phyloP scores from a whole-genome alignment of 23 tunicate species.

The Clavelina lepadiformis region DNA sequence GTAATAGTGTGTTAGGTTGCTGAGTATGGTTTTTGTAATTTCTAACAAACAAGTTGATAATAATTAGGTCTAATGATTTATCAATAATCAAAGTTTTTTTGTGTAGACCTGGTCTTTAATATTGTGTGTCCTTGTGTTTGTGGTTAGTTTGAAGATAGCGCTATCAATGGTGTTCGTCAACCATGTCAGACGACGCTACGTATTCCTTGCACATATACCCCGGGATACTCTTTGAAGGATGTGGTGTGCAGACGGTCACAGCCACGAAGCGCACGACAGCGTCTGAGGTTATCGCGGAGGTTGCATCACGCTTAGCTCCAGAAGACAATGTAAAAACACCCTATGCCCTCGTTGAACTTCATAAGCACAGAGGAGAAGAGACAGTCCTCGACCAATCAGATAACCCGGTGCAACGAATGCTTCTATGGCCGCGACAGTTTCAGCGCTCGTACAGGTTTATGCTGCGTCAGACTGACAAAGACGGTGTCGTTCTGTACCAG shows the following conservation, averaged over 20 bases:
- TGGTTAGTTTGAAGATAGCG: no score
- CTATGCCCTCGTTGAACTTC: conserved; percentile 46
- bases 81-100: no score
- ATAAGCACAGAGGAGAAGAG: conserved; percentile 45
- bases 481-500: conserved; percentile 37
- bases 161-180: no score
- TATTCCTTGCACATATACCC: conserved; percentile 37
- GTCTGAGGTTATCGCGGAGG: conserved; percentile 33
- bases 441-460: conserved; percentile 52
- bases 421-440: conserved; percentile 62
- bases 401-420: conserved; percentile 58
- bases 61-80: no score
- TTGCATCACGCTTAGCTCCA: conserved; percentile 8
- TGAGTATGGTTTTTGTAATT: no score
- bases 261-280: conserved; percentile 51
- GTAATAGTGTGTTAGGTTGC: no score
- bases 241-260: conserved; percentile 14
- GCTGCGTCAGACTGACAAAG: conserved; percentile 42
- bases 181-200: conserved; percentile 1
- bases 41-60: no score
- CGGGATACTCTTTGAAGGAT: conserved; percentile 6
- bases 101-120: no score
- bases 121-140: no score
- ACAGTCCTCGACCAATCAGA: conserved; percentile 40
- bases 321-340: conserved; percentile 10